A percentile compares a stretch with the other conserved stretches of the same genome.
These are phyloP conservation scores for Tetheella fluctuosa DNA, from an alignment of 2,888 invertebrate genomes.

Conservation along the genomic window DNA sequence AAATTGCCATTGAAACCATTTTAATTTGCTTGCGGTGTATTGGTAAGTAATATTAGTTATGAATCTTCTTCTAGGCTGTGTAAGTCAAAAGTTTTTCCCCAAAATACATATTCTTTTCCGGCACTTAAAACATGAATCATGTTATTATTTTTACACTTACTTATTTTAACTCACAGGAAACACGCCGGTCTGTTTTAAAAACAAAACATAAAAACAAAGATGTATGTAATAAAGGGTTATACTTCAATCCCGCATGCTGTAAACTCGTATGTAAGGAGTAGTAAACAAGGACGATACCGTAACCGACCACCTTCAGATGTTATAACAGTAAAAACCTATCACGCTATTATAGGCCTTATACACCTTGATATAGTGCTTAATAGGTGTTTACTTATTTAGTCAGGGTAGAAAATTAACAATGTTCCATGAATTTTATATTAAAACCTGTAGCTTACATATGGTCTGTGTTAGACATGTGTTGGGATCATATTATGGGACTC, in stretches of 20 bases:
- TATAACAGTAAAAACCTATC: constrained; percentile 3
- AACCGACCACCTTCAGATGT: constrained; percentile 18
- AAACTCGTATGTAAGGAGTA: constrained; percentile 11
- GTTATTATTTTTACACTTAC: constrained; percentile 31
- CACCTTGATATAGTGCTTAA: background rate
- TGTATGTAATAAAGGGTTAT: constrained; percentile 15
- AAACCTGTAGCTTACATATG: background rate
- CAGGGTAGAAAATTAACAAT: background rate
- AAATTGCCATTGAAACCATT: too few relatives aligned
- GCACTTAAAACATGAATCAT: constrained; percentile 33
- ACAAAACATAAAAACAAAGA: constrained; percentile 27
- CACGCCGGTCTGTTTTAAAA: constrained; percentile 18
- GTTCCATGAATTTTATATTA: background rate
- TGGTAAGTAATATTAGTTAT: too few relatives aligned
- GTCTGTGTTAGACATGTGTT: background rate
- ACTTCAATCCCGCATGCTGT: constrained; percentile 18
- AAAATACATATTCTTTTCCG: constrained; percentile 26
- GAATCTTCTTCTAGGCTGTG: too few relatives aligned
- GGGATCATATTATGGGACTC: background rate
- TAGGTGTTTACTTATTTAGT: background rate
- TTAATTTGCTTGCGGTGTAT: too few relatives aligned
- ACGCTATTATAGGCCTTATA: constrained; percentile 1
- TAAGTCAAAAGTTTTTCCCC: background rate
- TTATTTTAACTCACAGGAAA: constrained; percentile 36
- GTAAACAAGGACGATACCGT: constrained; percentile 24